phyloP scores from a whole-genome alignment of 2,797 vertebrate genomes.

The Myripristis jacobus region DNA sequence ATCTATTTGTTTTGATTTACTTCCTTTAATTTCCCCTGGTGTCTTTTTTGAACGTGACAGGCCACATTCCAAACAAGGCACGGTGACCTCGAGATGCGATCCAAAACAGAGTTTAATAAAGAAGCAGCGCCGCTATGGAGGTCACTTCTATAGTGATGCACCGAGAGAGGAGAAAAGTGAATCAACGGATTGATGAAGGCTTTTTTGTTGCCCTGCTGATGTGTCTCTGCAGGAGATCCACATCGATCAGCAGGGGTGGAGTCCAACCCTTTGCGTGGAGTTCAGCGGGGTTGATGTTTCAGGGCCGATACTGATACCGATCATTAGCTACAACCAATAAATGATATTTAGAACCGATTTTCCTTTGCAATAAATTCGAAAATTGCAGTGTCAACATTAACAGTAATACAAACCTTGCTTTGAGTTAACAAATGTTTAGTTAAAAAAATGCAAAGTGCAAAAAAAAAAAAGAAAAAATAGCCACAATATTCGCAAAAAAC shows the following conservation, averaged over 20 bases:
- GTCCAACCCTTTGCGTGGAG: not conserved
- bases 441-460: too few species aligned
- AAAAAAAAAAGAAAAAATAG: too few species aligned
- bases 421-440: too few species aligned
- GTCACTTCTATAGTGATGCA: not conserved
- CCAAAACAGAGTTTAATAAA: not conserved
- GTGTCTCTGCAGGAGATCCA: constrained; percentile 17
- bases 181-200: not conserved
- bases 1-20: constrained; percentile 72
- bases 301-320: too few species aligned
- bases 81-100: constrained; percentile 1
- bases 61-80: constrained; percentile 44
- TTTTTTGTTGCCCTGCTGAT: constrained; percentile 2
- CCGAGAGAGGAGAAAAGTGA: not conserved
- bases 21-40: constrained; percentile 61
- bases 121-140: not conserved
- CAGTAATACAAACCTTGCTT: too few species aligned
- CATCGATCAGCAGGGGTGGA: constrained; percentile 1
- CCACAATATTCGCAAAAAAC: too few species aligned
- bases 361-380: too few species aligned
- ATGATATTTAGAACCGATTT: too few species aligned
- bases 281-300: too few species aligned
- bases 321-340: too few species aligned
- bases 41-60: constrained; percentile 20
- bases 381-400: too few species aligned